A percentile compares a stretch with the other conserved stretches of the same genome.
These are phyloP conservation scores for Fragum fragum DNA, from an alignment of 2,888 invertebrate species.

Conservation along the genomic window DNA sequence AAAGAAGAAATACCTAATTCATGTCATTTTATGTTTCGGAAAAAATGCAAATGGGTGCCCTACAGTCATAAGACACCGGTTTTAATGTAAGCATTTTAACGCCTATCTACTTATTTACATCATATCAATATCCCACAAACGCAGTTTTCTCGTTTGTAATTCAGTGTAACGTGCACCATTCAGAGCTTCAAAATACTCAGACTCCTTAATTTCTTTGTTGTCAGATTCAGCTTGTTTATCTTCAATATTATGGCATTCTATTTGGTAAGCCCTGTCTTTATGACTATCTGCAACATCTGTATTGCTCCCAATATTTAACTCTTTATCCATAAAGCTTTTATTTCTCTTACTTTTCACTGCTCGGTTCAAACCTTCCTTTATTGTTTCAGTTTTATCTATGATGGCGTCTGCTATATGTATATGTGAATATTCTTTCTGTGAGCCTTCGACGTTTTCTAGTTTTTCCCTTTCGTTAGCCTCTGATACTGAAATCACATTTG, in stretches of 20 bases:
- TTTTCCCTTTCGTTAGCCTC: background rate
- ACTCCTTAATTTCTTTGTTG: background rate
- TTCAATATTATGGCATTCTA: background rate
- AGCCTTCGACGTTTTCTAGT: background rate
- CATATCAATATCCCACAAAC: conserved; percentile 19
- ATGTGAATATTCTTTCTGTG: background rate
- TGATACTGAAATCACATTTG: conserved; percentile 7
- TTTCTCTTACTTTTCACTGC: background rate
- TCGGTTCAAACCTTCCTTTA: background rate
- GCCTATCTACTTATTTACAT: background rate
- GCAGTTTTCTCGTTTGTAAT: conserved; percentile 20
- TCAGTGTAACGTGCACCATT: conserved; percentile 7
- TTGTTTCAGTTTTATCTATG: background rate
- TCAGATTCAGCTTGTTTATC: background rate
- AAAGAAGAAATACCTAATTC: no score
- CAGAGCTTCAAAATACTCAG: conserved; percentile 19
- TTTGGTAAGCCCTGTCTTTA: background rate
- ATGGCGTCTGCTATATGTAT: background rate
- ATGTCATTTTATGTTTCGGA: background rate
- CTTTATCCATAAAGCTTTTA: background rate
- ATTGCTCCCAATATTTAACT: background rate
- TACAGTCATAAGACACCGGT: no score
- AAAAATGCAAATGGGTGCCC: no score
- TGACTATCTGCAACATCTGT: background rate
- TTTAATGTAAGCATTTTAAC: no score